Percentiles rank a stretch among this genome's conserved stretches.
Conservation (phyloP, 35 echinoderm and acorn worm species). For the Ophiothrix spiculata region DNA sequence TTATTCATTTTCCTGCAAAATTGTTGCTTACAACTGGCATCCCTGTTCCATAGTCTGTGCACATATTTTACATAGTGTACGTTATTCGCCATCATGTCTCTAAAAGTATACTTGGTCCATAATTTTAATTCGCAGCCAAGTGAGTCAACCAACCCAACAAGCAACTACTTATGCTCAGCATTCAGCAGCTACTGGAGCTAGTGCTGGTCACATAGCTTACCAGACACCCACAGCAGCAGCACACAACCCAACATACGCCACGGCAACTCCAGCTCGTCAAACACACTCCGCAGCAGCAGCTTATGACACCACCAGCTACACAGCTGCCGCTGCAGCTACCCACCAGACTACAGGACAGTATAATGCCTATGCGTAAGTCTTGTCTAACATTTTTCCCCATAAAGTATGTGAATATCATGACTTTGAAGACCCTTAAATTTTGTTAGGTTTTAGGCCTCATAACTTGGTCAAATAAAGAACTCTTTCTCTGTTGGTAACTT, state of each 20-base stretch:
- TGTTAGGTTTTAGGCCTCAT: no score
- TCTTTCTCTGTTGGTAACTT: no score
- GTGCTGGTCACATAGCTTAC: conserved; percentile 37
- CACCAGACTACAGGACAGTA: conserved; percentile 66
- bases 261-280: conserved; percentile 57
- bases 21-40: no score
- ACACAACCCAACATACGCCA: conserved; percentile 67
- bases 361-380: conserved; percentile 67
- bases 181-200: conserved; percentile 38
- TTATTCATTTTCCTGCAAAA: no score
- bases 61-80: no score
- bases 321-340: conserved; percentile 36
- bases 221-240: conserved; percentile 52
- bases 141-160: conserved; percentile 67
- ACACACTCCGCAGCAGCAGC: conserved; percentile 69
- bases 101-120: no score
- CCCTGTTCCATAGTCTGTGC: no score
- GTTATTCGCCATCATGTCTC: no score
- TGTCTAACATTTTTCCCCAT: no score
- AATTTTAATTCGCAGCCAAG: no score
- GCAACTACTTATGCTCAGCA: conserved; percentile 69
- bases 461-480: no score
- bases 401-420: background rate
- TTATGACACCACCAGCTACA: conserved; percentile 64
- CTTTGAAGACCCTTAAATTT: no score